These are phyloP conservation scores for Opisthograptis luteolata DNA, from an alignment of 2,888 invertebrate genomes.

Conservation along the genomic window DNA sequence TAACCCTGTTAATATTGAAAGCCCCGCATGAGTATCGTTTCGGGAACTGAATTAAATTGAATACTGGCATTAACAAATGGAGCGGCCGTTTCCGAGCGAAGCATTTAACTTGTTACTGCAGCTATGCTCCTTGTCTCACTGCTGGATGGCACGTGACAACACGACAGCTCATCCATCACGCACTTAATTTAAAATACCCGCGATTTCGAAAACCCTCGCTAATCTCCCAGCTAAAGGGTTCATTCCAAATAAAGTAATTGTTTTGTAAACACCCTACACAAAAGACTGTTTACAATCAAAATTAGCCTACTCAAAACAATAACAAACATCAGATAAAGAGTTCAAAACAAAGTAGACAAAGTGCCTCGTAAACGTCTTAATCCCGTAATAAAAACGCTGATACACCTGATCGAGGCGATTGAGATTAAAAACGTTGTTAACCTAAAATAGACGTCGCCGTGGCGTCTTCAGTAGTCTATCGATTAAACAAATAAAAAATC, in stretches of 20 bases:
- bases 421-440: constrained; percentile 76
- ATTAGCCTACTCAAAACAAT: constrained; percentile 61
- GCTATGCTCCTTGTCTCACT: constrained; percentile 62
- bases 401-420: constrained; percentile 76
- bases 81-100: constrained; percentile 72
- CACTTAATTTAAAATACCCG: constrained; percentile 81
- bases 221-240: constrained; percentile 66
- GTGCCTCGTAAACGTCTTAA: constrained; percentile 79
- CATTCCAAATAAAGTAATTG: constrained; percentile 67
- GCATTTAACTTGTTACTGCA: constrained; percentile 81
- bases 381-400: constrained; percentile 73
- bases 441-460: constrained; percentile 72
- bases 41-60: constrained; percentile 81
- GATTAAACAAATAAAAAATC: constrained; percentile 83
- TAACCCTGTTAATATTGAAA: constrained; percentile 70
- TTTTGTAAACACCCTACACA: constrained; percentile 65
- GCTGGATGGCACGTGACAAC: constrained; percentile 71
- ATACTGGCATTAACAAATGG: constrained; percentile 83
- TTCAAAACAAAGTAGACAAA: constrained; percentile 74
- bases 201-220: constrained; percentile 76
- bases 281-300: constrained; percentile 61
- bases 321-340: constrained; percentile 60
- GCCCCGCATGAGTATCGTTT: constrained; percentile 73
- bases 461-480: constrained; percentile 77
- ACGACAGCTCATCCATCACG: constrained; percentile 79